Conservation (phyloP, 2,113 vertebrate genomes). For the Dermatemys mawii region DNA sequence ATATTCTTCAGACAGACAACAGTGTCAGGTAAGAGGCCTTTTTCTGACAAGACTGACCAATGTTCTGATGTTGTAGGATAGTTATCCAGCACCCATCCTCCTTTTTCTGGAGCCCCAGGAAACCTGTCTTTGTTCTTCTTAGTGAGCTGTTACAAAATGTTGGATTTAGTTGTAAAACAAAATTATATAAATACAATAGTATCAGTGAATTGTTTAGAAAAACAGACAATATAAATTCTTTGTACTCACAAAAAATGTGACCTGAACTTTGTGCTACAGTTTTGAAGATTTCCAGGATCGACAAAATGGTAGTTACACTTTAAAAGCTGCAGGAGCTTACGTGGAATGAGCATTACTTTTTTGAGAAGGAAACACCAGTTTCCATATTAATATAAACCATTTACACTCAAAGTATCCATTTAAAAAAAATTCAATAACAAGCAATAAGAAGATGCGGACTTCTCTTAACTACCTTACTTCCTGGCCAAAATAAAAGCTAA, state of each 20-base stretch:
- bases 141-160: constrained; percentile 62
- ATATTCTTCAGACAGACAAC: constrained; percentile 84
- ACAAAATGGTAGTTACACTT: neutral
- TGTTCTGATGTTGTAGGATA: constrained; percentile 82
- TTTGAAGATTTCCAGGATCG: neutral
- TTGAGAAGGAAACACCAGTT: neutral
- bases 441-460: neutral
- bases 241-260: neutral
- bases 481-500: neutral
- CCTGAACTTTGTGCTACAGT: neutral
- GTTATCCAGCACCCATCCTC: constrained; percentile 94
- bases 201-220: neutral
- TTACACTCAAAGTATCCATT: neutral
- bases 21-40: constrained; percentile 82
- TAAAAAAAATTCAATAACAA: neutral
- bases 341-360: neutral
- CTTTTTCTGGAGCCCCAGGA: constrained; percentile 71
- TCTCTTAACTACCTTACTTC: neutral
- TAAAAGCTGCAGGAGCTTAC: neutral
- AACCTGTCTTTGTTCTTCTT: constrained; percentile 78
- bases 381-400: neutral
- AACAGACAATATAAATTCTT: neutral
- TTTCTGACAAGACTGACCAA: constrained; percentile 77
- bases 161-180: constrained; percentile 12
- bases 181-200: neutral